Conservation (phyloP, 2,113 vertebrate species). For the Gymnarchus niloticus region DNA sequence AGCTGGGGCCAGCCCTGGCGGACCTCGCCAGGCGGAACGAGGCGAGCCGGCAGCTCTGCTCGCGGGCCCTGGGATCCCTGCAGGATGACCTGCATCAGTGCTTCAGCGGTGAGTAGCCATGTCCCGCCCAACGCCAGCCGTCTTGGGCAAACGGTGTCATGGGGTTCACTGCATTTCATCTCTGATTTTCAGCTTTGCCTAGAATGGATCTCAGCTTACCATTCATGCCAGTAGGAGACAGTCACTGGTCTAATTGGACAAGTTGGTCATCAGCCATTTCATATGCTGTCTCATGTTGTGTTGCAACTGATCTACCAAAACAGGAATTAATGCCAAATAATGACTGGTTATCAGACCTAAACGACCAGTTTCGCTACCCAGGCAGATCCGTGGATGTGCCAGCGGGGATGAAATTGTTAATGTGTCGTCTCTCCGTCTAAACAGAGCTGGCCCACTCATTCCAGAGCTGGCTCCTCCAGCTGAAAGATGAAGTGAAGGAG, state of each 20-base stretch:
- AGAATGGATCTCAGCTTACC: neutral
- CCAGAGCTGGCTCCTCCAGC: conserved; percentile 72
- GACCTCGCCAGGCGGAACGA: conserved; percentile 77
- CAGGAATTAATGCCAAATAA: conserved; percentile 1
- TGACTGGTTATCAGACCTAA: neutral
- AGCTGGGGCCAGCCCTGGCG: conserved; percentile 72
- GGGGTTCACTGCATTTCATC: neutral
- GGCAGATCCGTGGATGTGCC: neutral
- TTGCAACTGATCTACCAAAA: neutral
- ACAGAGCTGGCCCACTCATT: conserved; percentile 81
- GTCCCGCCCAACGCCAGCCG: no score
- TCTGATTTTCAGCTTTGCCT: neutral
- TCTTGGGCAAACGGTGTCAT: no score
- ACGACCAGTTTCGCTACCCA: neutral
- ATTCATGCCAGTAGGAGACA: neutral
- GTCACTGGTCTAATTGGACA: neutral
- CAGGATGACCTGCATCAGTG: conserved; percentile 79
- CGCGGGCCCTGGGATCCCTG: conserved; percentile 68
- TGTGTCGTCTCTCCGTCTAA: conserved; percentile 11
- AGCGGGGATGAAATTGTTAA: neutral
- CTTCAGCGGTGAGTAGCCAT: conserved; percentile 69
- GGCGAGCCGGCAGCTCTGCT: conserved; percentile 68
- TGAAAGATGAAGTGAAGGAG: conserved; percentile 68
- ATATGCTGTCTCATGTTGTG: no score
- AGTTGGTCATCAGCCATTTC: neutral